Conservation (phyloP, 2,797 vertebrate species). For the Galagoides demidoff region DNA sequence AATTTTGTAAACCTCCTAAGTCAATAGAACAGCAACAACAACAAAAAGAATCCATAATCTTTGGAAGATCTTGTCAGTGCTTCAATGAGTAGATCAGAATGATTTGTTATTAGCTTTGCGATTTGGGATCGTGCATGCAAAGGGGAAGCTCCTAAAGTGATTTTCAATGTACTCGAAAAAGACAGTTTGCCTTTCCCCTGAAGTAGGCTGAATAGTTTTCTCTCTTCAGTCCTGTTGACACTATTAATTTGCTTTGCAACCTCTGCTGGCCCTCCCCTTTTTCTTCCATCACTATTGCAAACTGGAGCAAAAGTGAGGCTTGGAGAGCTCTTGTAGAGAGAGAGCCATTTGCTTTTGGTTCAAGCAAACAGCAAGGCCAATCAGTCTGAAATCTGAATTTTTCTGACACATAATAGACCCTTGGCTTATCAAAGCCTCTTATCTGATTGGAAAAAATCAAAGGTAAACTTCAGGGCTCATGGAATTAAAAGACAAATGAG, state of each 20-base stretch:
- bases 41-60: conserved; percentile 66
- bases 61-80: conserved; percentile 76
- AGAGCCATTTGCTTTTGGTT: conserved; percentile 85
- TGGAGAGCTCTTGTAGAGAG: conserved; percentile 86
- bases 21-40: conserved; percentile 73
- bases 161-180: conserved; percentile 85
- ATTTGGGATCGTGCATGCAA: conserved; percentile 83
- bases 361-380: conserved; percentile 86
- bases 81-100: conserved; percentile 78
- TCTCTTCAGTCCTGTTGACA: conserved; percentile 86
- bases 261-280: conserved; percentile 76
- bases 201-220: conserved; percentile 83
- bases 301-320: conserved; percentile 81
- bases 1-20: background rate
- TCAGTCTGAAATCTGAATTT: conserved; percentile 86
- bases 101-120: conserved; percentile 86
- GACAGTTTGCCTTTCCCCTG: conserved; percentile 85
- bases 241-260: conserved; percentile 89
- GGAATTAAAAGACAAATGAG: conserved; percentile 93
- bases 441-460: conserved; percentile 89
- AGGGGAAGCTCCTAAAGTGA: conserved; percentile 81
- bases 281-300: conserved; percentile 65
- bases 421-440: conserved; percentile 90
- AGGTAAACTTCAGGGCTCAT: conserved; percentile 90
- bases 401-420: conserved; percentile 88